phyloP scores from a whole-genome alignment of 2,797 vertebrate species.

The Psittacula echo region DNA sequence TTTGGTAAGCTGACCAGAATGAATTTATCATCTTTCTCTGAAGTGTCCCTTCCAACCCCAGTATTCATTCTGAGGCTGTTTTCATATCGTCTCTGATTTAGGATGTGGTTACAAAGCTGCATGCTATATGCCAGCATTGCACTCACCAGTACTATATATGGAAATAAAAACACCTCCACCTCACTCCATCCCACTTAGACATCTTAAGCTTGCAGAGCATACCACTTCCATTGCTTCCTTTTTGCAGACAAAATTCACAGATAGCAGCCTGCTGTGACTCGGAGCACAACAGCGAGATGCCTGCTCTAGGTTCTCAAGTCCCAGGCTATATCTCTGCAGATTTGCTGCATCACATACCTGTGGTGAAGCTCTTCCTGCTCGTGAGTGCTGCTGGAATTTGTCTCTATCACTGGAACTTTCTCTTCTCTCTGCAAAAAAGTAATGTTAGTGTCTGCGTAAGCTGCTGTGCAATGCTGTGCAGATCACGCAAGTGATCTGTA shows the following conservation, averaged over 20 bases:
- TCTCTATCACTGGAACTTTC: neutral
- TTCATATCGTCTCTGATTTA: conserved; percentile 37
- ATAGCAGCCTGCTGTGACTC: neutral
- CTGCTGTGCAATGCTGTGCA: neutral
- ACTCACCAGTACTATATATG: conserved; percentile 39
- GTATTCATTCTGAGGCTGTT: conserved; percentile 47
- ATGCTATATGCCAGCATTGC: conserved; percentile 10
- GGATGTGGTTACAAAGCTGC: conserved; percentile 43
- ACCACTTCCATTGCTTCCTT: neutral
- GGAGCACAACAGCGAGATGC: neutral
- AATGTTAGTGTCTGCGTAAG: neutral
- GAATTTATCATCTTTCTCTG: neutral
- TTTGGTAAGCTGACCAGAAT: conserved; percentile 32
- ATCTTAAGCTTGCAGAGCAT: neutral
- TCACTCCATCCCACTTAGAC: neutral
- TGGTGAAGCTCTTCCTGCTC: conserved; percentile 4
- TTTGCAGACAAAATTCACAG: conserved; percentile 3
- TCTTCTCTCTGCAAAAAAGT: neutral
- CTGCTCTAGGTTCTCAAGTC: neutral
- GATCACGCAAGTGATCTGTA: neutral
- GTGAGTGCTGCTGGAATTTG: neutral
- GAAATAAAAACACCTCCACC: conserved; percentile 45
- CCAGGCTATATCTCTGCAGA: neutral
- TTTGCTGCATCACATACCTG: conserved; percentile 14
- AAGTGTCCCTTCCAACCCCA: neutral